Percentiles rank a stretch among this genome's conserved stretches.
Evolutionary conservation across 2,797 vertebrate species (phyloP).

Genomic region (Falco concolor): DNA sequence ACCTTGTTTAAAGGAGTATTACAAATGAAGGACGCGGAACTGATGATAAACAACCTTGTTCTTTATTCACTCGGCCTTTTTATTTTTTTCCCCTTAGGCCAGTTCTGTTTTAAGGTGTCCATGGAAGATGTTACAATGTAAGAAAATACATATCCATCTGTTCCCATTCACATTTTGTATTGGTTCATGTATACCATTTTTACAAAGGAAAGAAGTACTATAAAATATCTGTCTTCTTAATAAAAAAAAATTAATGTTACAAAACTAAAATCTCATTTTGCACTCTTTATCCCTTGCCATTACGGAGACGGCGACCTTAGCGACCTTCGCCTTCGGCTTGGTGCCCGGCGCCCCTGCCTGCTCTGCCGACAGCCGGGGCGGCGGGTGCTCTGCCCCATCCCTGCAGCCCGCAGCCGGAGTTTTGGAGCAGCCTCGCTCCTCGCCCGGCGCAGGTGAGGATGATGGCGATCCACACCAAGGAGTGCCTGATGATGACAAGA

Average conservation of each 20-base stretch:
- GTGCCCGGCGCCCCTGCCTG: no score
- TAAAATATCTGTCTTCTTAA: constrained; percentile 99
- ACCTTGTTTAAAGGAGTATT: constrained; percentile 78
- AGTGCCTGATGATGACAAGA: no score
- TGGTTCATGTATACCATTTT: constrained; percentile 98
- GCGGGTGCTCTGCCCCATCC: no score
- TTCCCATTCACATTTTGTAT: constrained; percentile 98
- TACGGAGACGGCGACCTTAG: rapidly evolving
- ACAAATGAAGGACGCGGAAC: constrained; percentile 72
- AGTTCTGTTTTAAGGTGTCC: constrained; percentile 89
- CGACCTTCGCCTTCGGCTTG: background rate
- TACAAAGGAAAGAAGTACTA: constrained; percentile 95
- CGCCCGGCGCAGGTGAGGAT: no score
- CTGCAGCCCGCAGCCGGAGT: no score
- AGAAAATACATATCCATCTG: constrained; percentile 89
- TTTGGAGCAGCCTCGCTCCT: no score
- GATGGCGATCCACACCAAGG: no score
- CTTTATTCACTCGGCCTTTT: constrained; percentile 80
- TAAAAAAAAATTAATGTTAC: constrained; percentile 98
- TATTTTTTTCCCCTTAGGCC: constrained; percentile 78
- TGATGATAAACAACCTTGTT: constrained; percentile 82
- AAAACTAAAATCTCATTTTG: constrained; percentile 67
- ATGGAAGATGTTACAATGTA: constrained; percentile 89
- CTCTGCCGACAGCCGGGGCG: no score
- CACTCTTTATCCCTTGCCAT: constrained; percentile 1